Evolutionary conservation across 2,888 invertebrate genomes (phyloP), one percentile per base, ranked within the genome.

Genomic region (Andrena bicolor): DNA sequence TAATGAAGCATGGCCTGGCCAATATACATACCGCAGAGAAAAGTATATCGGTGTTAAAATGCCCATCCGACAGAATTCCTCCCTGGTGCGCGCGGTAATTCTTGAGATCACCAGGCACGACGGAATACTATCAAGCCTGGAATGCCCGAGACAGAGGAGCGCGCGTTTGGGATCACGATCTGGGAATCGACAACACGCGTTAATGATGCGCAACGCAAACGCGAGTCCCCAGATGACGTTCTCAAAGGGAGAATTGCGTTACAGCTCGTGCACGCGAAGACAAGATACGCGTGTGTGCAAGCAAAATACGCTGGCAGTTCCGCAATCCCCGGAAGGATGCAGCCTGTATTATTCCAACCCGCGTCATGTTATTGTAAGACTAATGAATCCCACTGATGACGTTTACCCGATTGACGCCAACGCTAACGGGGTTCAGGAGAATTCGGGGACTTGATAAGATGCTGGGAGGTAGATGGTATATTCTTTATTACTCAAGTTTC

Each of bases 131-230:
- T 16, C 41, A 1, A 16, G 16, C 1, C 26, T 4, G 10, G 23
- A 56, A 13, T 8, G 23, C 10, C 13, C 10, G 10, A 0, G 56
- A 26, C 23, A 20, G 20, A 32, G n/a, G 23, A 28, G 6, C 30
- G 41, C 16, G 41, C 23, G 10, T 26, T 20, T 49, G 6, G 41
- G 72, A 65, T 51, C 64, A 20, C 56, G 73, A 76, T 76, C 76
- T 56, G 73, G 63, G 56, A 61, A 81, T 76, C 72, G 68, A 58
- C 61, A 60, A 10, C 20, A 61, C 56, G 10, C 35, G 72, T 79
- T 86, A 86, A 86, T 80, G 80, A 83, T 73, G 76, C 26, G 76
- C 74, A 65, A 77, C 78, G 69, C 61, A 76, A 65, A 60, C 77
- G 69, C 60, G 35, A 53, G 8, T 26, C 68, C 66, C 69, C 53